A percentile compares a stretch with the other conserved stretches of the same genome.
Evolutionary conservation across 2,113 vertebrate species (phyloP).

Genomic region (Siphamia tubifer): DNA sequence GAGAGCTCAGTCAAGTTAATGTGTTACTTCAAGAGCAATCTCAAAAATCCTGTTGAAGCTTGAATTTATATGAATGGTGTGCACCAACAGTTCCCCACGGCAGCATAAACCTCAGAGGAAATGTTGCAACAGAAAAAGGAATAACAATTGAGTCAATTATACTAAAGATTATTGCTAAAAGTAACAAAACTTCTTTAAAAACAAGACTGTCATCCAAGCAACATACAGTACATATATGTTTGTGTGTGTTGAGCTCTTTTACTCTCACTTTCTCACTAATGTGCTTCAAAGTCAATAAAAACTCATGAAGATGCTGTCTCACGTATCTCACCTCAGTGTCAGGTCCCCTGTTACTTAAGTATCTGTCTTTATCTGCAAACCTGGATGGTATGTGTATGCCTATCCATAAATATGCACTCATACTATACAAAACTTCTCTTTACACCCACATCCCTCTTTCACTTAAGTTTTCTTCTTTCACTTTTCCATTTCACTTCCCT

Average conservation of each 20-base stretch:
- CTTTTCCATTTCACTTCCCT: constrained; percentile 67
- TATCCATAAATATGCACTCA: neutral
- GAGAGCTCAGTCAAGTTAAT: constrained; percentile 1
- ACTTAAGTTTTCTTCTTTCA: constrained; percentile 67
- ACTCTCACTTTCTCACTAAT: constrained; percentile 30
- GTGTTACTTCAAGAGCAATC: neutral
- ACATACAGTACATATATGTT: neutral
- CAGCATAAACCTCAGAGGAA: neutral
- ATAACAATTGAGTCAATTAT: neutral
- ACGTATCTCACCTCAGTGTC: constrained; percentile 21
- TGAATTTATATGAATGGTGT: neutral
- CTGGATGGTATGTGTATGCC: neutral
- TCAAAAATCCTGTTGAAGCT: neutral
- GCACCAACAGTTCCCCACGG: neutral
- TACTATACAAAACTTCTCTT: constrained; percentile 9
- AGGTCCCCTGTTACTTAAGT: constrained; percentile 14
- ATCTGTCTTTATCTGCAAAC: neutral
- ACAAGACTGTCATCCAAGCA: neutral
- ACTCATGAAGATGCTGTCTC: constrained; percentile 23
- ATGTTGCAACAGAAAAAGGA: neutral
- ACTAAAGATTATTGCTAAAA: neutral
- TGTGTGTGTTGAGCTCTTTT: constrained; percentile 14
- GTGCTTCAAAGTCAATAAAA: constrained; percentile 29
- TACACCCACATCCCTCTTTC: constrained; percentile 51
- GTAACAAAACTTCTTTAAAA: neutral